phyloP scores from a whole-genome alignment of 2,113 vertebrate species.

The Gymnorhina tibicen region DNA sequence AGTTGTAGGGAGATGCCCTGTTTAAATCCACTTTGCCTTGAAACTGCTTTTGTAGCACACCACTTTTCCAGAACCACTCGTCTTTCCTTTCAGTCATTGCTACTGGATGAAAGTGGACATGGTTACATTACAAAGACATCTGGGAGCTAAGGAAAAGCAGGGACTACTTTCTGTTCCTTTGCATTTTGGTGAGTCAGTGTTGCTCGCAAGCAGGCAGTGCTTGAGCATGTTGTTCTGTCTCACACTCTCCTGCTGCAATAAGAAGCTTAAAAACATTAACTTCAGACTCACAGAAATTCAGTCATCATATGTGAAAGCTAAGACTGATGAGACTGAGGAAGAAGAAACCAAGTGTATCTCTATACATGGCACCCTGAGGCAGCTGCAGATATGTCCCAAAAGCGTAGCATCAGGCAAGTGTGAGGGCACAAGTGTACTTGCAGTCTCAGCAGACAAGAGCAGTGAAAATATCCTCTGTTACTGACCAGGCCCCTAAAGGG shows the following conservation, averaged over 20 bases:
- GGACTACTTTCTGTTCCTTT: not conserved
- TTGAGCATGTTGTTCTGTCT: not conserved
- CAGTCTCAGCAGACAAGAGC: not conserved
- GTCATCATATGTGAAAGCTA: fast-evolving
- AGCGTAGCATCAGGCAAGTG: fast-evolving
- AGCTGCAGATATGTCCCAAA: not conserved
- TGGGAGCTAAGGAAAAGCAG: not conserved
- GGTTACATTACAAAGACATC: not conserved
- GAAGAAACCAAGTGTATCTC: not conserved
- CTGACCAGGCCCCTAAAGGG: not conserved
- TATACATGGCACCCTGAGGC: not conserved
- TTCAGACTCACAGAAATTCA: not conserved
- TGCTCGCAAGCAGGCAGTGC: not conserved
- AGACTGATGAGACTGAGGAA: not conserved
- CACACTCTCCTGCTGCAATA: not conserved
- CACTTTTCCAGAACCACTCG: not conserved
- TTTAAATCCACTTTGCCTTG: not conserved
- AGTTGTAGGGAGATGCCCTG: not conserved
- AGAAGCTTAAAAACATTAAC: not conserved
- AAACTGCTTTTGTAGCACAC: not conserved
- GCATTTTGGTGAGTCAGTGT: not conserved
- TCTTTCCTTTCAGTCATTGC: not conserved
- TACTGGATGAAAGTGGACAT: not conserved
- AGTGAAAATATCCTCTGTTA: not conserved
- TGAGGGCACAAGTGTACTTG: not conserved